Base-by-base conservation (phyloP, 1,140 invertebrate genomes). In the Rhopalosiphum padi region DNA sequence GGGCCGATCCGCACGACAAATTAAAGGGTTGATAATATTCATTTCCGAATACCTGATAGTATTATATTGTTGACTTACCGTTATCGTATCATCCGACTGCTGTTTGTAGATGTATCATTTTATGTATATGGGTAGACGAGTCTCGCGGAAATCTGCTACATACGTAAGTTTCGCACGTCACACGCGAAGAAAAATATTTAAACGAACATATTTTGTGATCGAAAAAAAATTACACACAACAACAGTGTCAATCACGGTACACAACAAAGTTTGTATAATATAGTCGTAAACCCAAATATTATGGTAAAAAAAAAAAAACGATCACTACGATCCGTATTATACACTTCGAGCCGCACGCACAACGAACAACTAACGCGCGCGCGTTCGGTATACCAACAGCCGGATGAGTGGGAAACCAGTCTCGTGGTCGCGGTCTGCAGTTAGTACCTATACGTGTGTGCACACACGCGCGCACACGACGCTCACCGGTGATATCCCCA, bases 331-430 rank as follows among this genome's bases (percentile, higher is more conserved):
- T n/a, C 30, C 18, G 30, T 35, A n/a, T 35, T 8, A 51, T 8
- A 51, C 35, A 21, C 46, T 30, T 25, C 41, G 35, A 21, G 53
- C 30, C 53, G 37, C 48, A 23, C 88, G 23, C 88, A n/a, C 51
- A 1, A 60, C 51, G 43, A 7, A 30, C 37, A n/a, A 90, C 88
- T 60, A 25, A 60, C 88, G 53, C 2, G 37, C 88, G 88, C 2
- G 37, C 88, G 53, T n/a, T 41, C 53, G 88, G 21, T 53, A 7
- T 5, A 60, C 88, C 22, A 41, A 60, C 53, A n/a, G 51, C 18
- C 53, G 23, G 53, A 18, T 11, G 53, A 90, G 86, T 91, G 90
- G 90, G 91, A 92, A 92, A 92, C 91, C 91, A 92, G 91, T 92
- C 91, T 85, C 91, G 91, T 51, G n/a, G 48, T n/a, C 43, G 37